Evolutionary conservation across 1,140 invertebrate species (phyloP), one percentile per base, ranked within the genome.

Genomic region (Euura saliciscinereae): DNA sequence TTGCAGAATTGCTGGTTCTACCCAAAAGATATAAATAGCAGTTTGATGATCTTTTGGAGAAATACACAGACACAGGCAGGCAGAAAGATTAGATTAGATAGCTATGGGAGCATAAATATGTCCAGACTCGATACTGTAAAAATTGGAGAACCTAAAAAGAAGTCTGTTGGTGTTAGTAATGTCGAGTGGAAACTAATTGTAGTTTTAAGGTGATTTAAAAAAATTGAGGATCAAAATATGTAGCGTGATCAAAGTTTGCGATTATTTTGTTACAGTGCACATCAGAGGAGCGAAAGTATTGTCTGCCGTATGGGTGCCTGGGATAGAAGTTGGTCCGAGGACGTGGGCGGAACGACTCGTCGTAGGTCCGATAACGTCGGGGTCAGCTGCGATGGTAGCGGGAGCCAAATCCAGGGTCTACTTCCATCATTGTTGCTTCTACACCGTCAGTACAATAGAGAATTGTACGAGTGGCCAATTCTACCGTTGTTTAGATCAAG

Each of bases 271-370:
- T 78, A 0, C 71, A 86, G 85, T 82, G 78, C 80, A 80, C 79
- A 81, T 78, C 75, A 74, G 76, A 84, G 77, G 75, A 77, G 82
- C 82, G 79, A 72, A 79, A 80, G 79, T 72, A 84, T 73, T 79
- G 77, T 85, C 84, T 85, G 83, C 85, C 85, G 85, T 78, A 87
- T 87, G 85, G 86, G 85, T 87, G 85, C 86, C 86, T 86, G 85
- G 85, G 82, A 84, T 85, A 78, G 85, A 78, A 78, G 82, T 82
- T 79, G 84, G 83, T 82, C 81, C 74, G 83, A 74, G 80, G 83
- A 59, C 51, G 51, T 59, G 79, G 83, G 82, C 82, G 85, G 84
- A 75, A 59, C 51, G 51, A 59, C 51, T 59, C 51, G 51, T 59
- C 51, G 82, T 82, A 79, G 84, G 83, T 82, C 81, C 74, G 83